phyloP scores from a whole-genome alignment of 2,888 invertebrate genomes.

The Synanthedon formicaeformis region DNA sequence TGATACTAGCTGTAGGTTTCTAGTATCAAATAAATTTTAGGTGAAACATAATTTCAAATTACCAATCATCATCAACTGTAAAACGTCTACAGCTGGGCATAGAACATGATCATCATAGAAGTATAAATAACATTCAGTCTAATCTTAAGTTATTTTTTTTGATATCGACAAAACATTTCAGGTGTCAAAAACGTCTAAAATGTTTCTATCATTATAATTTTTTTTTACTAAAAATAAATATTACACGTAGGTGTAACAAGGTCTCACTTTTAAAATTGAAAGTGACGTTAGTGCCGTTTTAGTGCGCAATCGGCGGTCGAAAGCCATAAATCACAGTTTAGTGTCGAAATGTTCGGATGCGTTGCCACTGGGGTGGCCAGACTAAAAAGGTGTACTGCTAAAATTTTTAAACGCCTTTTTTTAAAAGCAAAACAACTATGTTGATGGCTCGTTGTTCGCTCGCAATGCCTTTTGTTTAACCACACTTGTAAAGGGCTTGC shows the following conservation, averaged over 20 bases:
- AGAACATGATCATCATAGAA: no score
- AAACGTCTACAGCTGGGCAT: no score
- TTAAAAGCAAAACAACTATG: constrained; percentile 50
- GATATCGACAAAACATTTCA: no score
- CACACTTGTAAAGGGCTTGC: background rate
- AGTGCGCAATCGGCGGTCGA: constrained; percentile 66
- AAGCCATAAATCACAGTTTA: constrained; percentile 69
- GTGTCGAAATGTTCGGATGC: constrained; percentile 69
- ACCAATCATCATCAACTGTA: no score
- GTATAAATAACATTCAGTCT: no score
- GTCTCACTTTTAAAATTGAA: constrained; percentile 63
- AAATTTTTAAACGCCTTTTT: constrained; percentile 32
- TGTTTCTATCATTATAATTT: no score
- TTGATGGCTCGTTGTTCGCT: constrained; percentile 44
- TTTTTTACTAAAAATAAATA: constrained; percentile 6
- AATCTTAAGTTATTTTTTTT: no score
- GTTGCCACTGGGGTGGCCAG: constrained; percentile 66
- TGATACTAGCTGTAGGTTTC: no score
- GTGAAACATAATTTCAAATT: no score
- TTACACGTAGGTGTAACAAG: constrained; percentile 41
- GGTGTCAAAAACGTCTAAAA: no score
- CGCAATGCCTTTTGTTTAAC: background rate
- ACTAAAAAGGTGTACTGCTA: constrained; percentile 20
- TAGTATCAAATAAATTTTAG: no score
- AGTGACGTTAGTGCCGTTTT: constrained; percentile 70